These are phyloP conservation scores for Premnoplex brunnescens DNA, from an alignment of 2,797 vertebrate species.

Conservation along the genomic window DNA sequence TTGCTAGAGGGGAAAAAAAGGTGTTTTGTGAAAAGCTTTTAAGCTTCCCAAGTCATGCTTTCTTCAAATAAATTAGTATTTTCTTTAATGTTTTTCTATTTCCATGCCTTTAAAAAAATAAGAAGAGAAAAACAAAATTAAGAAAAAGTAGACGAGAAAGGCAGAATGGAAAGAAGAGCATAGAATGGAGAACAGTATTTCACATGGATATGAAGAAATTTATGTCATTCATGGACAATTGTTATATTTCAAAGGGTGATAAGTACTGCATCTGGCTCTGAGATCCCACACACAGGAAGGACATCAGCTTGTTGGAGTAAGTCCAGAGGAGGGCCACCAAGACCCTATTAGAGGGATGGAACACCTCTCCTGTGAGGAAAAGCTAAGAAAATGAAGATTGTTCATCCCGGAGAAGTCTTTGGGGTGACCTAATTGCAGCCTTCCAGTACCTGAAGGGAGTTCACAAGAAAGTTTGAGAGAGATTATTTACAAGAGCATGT, in stretches of 20 bases:
- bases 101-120: neutral
- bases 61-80: neutral
- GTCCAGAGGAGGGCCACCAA: neutral
- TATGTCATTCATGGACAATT: neutral
- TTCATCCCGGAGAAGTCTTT: neutral
- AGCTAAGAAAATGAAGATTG: neutral
- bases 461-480: neutral
- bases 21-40: neutral
- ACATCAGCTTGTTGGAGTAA: neutral
- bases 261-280: neutral
- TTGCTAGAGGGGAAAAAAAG: neutral
- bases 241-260: neutral
- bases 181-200: neutral
- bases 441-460: neutral
- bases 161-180: neutral
- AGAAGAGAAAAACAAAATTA: neutral
- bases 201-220: neutral
- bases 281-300: neutral
- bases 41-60: neutral
- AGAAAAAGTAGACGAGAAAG: neutral
- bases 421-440: neutral
- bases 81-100: neutral
- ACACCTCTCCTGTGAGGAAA: neutral
- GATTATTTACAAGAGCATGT: neutral
- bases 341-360: neutral